Base-by-base conservation (phyloP, 2,113 vertebrate genomes). In the Oncorhynchus nerka region DNA sequence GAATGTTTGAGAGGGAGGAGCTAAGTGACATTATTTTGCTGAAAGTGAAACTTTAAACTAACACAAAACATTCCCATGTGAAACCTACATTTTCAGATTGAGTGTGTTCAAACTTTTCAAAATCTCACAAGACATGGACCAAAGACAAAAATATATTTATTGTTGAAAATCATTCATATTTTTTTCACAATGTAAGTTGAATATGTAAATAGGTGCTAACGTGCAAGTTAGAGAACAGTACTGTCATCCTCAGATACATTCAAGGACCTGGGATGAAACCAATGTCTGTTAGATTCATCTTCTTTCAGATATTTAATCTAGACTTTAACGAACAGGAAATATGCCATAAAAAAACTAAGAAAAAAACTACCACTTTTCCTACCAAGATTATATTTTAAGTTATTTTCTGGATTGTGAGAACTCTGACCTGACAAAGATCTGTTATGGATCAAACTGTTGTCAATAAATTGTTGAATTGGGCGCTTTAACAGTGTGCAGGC, bases 31-130 rank as follows among this genome's bases (percentile, higher is more conserved):
- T 73, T 0, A 71, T 59, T 79, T 73, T 4, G 0, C 73, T 73
- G 73, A 90, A 88, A 83, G 1, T 19, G 74, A 88, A 88, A 88
- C 86, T 79, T 49, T 83, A 39, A 49, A 0, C 22, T n/a, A 9
- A 45, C 8, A 45, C 8, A 22, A 64, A 64, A 22, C 22, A 22
- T 64, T 26, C 62, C 20, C 8, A 66, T 2, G 3, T 66, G 64
- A 66, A 28, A 66, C 22, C 22, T 30, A 66, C 26, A 62, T 22
- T 20, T 62, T 62, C n/a, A 62, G 59, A 9, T 2, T 45, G 39
- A 20, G 19, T 57, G 55, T 57, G 13, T 57, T 57, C 30, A 68
- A 66, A 28, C n/a, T 4, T 70, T 4, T 45, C 9, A 45, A 45
- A 45, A 45, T 11, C 9, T 22, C 32, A n/a, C 32, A 48, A 19